Evolutionary conservation across 1,140 invertebrate species (phyloP).

Genomic region (Drosophila setifemur): DNA sequence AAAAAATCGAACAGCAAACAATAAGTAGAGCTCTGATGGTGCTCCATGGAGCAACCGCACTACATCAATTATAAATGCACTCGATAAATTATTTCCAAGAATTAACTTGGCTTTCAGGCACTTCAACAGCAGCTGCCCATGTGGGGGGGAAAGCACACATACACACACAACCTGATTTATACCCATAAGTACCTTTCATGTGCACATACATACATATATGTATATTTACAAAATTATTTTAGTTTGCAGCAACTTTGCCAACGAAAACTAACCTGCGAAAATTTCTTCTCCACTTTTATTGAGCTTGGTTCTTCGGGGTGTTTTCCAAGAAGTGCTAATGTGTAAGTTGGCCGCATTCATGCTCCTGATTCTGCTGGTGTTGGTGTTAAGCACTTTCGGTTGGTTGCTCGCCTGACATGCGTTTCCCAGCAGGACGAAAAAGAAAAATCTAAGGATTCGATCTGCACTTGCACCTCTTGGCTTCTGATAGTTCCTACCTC

Average conservation of each 20-base stretch:
- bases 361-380: slow-evolving; percentile 27
- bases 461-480: slow-evolving; percentile 59
- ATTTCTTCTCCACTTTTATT: slow-evolving; percentile 18
- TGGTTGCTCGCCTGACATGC: slow-evolving; percentile 61
- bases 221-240: slow-evolving; percentile 59
- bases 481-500: slow-evolving; percentile 47
- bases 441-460: not conserved
- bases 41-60: slow-evolving; percentile 14
- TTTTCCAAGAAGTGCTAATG: not conserved
- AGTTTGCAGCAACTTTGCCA: slow-evolving; percentile 40
- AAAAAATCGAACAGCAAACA: slow-evolving; percentile 4
- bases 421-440: slow-evolving; percentile 23
- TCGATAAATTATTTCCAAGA: slow-evolving; percentile 69
- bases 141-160: not conserved
- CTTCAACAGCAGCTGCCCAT: slow-evolving; percentile 47
- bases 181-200: slow-evolving; percentile 5
- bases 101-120: slow-evolving; percentile 67
- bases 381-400: slow-evolving; percentile 69
- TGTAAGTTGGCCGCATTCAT: not conserved
- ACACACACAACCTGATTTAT: slow-evolving; percentile 9
- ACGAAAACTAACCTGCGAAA: slow-evolving; percentile 19
- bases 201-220: slow-evolving; percentile 25
- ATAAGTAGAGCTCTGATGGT: not conserved
- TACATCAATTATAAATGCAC: slow-evolving; percentile 74
- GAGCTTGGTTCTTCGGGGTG: slow-evolving; percentile 38